Conservation (phyloP, 1,140 invertebrate species). For the Drosophila bocki region DNA sequence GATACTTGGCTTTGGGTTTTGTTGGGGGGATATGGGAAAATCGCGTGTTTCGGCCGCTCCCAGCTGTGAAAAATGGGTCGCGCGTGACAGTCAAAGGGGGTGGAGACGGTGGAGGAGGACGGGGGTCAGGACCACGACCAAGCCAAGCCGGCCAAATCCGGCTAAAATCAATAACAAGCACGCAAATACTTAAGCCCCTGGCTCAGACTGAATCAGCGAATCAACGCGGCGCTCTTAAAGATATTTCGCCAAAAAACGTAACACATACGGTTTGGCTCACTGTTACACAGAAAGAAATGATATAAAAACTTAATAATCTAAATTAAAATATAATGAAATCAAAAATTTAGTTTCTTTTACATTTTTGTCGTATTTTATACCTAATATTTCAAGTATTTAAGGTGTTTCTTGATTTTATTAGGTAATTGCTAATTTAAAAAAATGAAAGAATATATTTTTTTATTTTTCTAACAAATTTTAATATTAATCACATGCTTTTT, state of each 20-base stretch:
- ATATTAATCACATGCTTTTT: background rate
- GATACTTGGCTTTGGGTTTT: background rate
- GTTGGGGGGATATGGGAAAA: conserved; percentile 42
- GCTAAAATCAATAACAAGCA: conserved; percentile 77
- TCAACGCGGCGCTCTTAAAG: conserved; percentile 29
- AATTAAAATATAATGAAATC: background rate
- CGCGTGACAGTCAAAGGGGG: conserved; percentile 53
- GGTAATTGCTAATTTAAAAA: background rate
- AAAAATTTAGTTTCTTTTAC: background rate
- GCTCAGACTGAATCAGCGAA: conserved; percentile 57
- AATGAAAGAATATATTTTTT: too few species aligned
- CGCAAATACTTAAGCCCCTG: conserved; percentile 66
- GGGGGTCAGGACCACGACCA: conserved; percentile 31
- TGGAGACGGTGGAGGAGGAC: background rate
- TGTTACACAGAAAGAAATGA: background rate
- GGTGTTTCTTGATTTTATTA: background rate
- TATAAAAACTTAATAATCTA: background rate
- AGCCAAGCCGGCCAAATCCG: conserved; percentile 59
- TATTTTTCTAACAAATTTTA: background rate
- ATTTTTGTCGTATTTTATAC: background rate
- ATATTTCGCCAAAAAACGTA: conserved; percentile 36
- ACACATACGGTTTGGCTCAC: background rate
- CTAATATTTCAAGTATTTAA: too few species aligned
- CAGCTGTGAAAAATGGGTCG: conserved; percentile 68
- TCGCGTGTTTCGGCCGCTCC: conserved; percentile 64